phyloP scores from a whole-genome alignment of 2,797 vertebrate species.

The Novumbra hubbsi region DNA sequence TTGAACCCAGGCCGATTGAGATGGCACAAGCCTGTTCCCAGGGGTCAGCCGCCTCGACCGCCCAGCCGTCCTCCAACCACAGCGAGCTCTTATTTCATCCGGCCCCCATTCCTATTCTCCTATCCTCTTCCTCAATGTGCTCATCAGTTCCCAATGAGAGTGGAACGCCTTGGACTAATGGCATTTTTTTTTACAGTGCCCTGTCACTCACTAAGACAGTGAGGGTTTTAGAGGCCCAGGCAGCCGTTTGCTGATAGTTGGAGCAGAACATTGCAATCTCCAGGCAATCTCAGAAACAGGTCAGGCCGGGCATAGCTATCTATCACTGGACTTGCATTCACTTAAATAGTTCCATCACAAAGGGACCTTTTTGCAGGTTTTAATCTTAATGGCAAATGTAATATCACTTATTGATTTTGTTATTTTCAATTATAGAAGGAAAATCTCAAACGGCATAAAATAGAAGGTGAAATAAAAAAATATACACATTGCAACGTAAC shows the following conservation, averaged over 20 bases:
- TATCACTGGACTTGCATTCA: slow-evolving; percentile 39
- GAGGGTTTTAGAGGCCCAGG: slow-evolving; percentile 33
- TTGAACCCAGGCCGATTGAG: too few species aligned
- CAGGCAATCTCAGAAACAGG: slow-evolving; percentile 45
- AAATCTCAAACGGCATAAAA: too few species aligned
- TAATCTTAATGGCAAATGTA: background rate
- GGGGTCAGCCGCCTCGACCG: too few species aligned
- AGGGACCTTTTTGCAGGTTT: background rate
- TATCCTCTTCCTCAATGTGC: slow-evolving; percentile 24
- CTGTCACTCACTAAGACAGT: slow-evolving; percentile 43
- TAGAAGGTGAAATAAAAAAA: too few species aligned
- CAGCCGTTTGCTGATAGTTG: slow-evolving; percentile 41
- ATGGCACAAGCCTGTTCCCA: too few species aligned
- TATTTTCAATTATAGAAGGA: too few species aligned
- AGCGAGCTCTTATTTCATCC: slow-evolving; percentile 21
- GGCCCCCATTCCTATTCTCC: slow-evolving; percentile 7
- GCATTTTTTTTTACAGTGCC: slow-evolving; percentile 42
- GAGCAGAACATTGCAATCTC: slow-evolving; percentile 52
- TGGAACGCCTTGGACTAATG: slow-evolving; percentile 39
- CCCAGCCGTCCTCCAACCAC: too few species aligned
- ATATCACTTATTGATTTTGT: too few species aligned
- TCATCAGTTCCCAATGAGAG: slow-evolving; percentile 24
- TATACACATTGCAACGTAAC: background rate
- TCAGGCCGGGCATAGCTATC: slow-evolving; percentile 33
- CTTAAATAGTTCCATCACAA: slow-evolving; percentile 38